Conservation (phyloP, 2,888 invertebrate species). For the Synergus japonicus region DNA sequence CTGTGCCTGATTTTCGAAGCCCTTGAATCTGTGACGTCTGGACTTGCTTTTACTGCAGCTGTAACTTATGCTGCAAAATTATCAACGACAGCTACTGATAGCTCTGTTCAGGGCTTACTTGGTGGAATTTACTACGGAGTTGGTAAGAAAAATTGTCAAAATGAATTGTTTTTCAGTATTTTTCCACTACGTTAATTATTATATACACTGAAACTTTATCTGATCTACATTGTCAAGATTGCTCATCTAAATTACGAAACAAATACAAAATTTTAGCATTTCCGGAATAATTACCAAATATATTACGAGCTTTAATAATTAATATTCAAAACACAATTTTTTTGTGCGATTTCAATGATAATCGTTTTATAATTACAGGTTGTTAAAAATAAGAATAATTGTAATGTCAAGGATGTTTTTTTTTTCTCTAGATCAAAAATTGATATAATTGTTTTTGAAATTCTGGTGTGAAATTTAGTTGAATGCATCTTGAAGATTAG, state of each 20-base stretch:
- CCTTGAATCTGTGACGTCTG: constrained; percentile 87
- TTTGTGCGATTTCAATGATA: not conserved
- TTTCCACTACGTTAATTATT: not conserved
- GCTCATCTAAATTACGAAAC: not conserved
- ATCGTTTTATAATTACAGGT: not conserved
- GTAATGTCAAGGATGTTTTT: not conserved
- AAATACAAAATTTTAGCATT: not conserved
- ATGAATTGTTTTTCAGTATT: not conserved
- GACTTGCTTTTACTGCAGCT: constrained; percentile 87
- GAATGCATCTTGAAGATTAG: no score
- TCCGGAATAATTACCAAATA: not conserved
- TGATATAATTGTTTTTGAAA: not conserved
- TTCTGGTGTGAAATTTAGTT: no score
- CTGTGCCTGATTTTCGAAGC: constrained; percentile 87
- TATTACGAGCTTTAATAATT: not conserved
- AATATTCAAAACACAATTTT: not conserved
- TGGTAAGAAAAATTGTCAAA: constrained; percentile 78
- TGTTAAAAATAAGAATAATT: not conserved
- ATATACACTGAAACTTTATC: not conserved
- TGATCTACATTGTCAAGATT: not conserved
- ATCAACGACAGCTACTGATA: constrained; percentile 86
- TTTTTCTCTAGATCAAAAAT: not conserved
- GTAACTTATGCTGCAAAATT: constrained; percentile 88
- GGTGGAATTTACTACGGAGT: constrained; percentile 90
- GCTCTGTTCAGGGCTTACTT: constrained; percentile 86